Conservation (phyloP, 2,797 vertebrate genomes). For the Protosalanx chinensis region DNA sequence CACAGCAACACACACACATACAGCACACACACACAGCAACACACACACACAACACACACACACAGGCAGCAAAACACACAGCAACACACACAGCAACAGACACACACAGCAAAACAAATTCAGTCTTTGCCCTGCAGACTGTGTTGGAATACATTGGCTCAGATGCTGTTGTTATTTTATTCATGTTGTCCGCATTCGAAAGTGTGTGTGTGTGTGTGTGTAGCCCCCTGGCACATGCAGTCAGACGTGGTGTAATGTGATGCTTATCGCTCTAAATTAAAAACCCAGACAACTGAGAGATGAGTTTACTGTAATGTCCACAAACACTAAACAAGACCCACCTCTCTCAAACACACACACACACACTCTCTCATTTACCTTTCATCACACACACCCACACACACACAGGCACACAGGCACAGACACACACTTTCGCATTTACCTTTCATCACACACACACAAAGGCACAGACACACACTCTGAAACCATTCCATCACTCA, state of each 20-base stretch:
- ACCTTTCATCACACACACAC: too few species aligned
- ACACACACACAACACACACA: too few species aligned
- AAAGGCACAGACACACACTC: not conserved
- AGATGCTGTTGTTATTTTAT: conserved; percentile 2
- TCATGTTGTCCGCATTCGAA: not conserved
- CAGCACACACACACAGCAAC: too few species aligned
- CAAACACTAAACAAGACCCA: not conserved
- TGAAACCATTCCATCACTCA: not conserved
- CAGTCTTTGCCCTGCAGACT: not conserved
- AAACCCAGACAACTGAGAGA: conserved; percentile 10
- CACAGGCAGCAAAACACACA: too few species aligned
- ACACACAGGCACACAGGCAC: too few species aligned
- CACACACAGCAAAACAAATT: not conserved
- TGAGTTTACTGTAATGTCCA: conserved; percentile 20
- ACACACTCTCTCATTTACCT: too few species aligned
- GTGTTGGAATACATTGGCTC: not conserved
- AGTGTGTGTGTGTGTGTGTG: conserved; percentile 1
- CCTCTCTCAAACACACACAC: too few species aligned
- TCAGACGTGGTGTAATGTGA: conserved; percentile 12
- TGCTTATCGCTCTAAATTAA: conserved; percentile 24
- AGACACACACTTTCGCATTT: too few species aligned
- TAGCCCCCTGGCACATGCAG: not conserved
- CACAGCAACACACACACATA: too few species aligned
- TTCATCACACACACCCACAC: too few species aligned
- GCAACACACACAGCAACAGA: not conserved